A percentile compares a stretch with the other conserved stretches of the same genome.
Evolutionary conservation across 2,888 invertebrate species (phyloP).

Genomic region (Brachypalpus laphriformis): DNA sequence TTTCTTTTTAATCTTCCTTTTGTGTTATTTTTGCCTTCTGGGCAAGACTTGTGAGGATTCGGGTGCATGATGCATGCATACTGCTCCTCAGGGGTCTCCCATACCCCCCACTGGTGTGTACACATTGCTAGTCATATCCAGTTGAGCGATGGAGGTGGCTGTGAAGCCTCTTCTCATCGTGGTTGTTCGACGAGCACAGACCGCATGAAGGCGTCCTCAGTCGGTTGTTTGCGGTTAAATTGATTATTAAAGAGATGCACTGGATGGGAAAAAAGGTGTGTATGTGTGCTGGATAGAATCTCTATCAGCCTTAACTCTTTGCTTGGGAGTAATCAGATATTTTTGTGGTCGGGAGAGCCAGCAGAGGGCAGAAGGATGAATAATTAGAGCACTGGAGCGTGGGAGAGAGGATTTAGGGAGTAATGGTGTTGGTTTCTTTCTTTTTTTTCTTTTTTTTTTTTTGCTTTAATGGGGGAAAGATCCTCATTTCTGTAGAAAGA

Average conservation of each 20-base stretch:
- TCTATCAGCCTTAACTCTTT: conserved; percentile 1
- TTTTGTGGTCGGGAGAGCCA: too few relatives aligned
- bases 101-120: conserved; percentile 9
- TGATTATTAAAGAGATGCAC: conserved; percentile 72
- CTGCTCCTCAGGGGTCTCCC: background rate
- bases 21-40: conserved; percentile 16
- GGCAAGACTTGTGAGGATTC: conserved; percentile 56
- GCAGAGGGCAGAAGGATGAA: conserved; percentile 40
- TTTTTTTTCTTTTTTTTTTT: conserved; percentile 9
- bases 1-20: conserved; percentile 44
- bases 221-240: conserved; percentile 70
- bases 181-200: conserved; percentile 49
- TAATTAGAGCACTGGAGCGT: conserved; percentile 72
- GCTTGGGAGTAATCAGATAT: conserved; percentile 63
- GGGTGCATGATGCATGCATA: conserved; percentile 63
- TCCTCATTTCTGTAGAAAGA: background rate
- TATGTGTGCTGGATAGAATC: conserved; percentile 40
- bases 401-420: conserved; percentile 26
- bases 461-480: conserved; percentile 9
- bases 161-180: conserved; percentile 19
- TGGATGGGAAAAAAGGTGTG: conserved; percentile 65
- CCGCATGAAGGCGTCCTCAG: conserved; percentile 53
- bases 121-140: conserved; percentile 61
- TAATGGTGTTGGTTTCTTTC: conserved; percentile 17
- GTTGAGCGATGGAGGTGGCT: conserved; percentile 32